These are phyloP conservation scores for Florisuga fusca DNA, from an alignment of 2,797 vertebrate genomes.

Conservation along the genomic window DNA sequence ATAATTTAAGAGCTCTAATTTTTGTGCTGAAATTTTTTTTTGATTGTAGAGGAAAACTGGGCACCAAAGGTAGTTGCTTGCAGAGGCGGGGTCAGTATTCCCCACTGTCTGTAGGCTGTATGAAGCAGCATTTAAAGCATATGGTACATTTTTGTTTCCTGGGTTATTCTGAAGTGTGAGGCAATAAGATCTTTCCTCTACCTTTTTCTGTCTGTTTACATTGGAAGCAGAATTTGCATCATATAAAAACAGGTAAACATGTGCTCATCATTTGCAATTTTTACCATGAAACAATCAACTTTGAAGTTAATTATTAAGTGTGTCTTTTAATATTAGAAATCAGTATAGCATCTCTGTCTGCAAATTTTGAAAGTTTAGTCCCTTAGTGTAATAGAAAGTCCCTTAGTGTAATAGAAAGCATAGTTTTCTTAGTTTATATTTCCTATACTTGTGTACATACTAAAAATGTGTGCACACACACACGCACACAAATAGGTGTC, in stretches of 20 bases:
- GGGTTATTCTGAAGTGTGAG: neutral
- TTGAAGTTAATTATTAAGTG: neutral
- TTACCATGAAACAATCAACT: neutral
- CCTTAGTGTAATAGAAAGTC: neutral
- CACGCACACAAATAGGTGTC: neutral
- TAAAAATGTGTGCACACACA: neutral
- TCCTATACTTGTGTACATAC: neutral
- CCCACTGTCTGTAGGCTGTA: neutral
- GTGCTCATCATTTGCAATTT: accelerated
- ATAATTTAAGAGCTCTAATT: neutral
- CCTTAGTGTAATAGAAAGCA: neutral
- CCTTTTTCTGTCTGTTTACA: neutral
- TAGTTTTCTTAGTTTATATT: neutral
- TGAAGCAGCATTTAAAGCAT: neutral
- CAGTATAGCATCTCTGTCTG: neutral
- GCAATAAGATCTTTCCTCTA: neutral
- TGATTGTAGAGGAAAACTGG: conserved; percentile 47
- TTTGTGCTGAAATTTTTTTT: neutral
- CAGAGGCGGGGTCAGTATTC: neutral
- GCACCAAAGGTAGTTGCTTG: neutral
- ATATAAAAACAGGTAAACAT: neutral
- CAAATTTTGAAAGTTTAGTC: neutral
- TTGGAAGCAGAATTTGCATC: neutral
- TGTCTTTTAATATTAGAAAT: neutral
- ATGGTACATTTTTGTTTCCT: neutral